Percentiles rank a stretch among this genome's conserved stretches.
These are phyloP conservation scores for Lepus timidus DNA, from an alignment of 2,113 vertebrate genomes.

Conservation along the genomic window DNA sequence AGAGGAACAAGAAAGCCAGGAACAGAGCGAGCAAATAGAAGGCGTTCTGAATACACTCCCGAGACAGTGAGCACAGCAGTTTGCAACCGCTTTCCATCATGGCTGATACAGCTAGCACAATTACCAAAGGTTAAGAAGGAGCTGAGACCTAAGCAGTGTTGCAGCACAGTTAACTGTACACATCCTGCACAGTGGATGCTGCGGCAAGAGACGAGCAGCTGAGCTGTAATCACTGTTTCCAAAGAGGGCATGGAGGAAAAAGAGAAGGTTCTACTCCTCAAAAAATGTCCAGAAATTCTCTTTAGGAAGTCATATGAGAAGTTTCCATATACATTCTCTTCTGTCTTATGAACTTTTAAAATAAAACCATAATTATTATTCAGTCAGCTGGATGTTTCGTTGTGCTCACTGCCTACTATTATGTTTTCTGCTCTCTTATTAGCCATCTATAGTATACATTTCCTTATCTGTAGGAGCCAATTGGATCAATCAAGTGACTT, in stretches of 20 bases:
- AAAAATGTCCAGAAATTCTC: slow-evolving; percentile 15
- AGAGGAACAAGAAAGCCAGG: neutral
- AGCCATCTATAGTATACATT: neutral
- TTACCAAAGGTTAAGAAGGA: neutral
- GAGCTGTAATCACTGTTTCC: neutral
- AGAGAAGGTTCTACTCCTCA: slow-evolving; percentile 18
- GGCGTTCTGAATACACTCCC: neutral
- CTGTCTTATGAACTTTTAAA: slow-evolving; percentile 11
- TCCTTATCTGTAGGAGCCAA: neutral
- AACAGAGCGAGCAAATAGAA: neutral
- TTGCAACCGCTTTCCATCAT: neutral
- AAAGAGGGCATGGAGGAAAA: neutral
- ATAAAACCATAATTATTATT: neutral
- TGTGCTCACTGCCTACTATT: slow-evolving; percentile 7
- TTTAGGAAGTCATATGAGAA: slow-evolving; percentile 33
- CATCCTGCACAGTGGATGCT: neutral
- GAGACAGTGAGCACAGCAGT: neutral
- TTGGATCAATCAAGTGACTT: neutral
- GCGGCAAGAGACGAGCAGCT: neutral
- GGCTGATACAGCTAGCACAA: neutral
- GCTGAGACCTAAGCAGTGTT: too few relatives aligned
- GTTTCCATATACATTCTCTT: neutral
- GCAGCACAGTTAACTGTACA: neutral
- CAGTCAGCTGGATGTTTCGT: slow-evolving; percentile 11
- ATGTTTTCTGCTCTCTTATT: neutral